These are phyloP conservation scores for Caranx ignobilis DNA, from an alignment of 2,113 vertebrate species.

Conservation along the genomic window DNA sequence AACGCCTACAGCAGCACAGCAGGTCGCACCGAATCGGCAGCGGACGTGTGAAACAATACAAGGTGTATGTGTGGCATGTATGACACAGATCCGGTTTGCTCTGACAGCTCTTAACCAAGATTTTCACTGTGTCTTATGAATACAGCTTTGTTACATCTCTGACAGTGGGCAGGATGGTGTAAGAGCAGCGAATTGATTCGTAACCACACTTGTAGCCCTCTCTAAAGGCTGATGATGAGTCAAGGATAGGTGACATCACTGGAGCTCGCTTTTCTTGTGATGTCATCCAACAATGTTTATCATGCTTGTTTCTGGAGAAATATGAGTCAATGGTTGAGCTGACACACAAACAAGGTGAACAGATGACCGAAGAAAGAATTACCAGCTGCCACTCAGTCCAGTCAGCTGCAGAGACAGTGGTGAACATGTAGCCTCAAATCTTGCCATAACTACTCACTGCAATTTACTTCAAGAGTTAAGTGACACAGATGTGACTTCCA, in stretches of 20 bases:
- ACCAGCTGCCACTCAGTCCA: neutral
- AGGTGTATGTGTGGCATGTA: neutral
- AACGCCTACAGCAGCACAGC: conserved; percentile 10
- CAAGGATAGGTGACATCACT: conserved; percentile 32
- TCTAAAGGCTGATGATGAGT: neutral
- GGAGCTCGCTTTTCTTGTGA: neutral
- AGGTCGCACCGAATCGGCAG: conserved; percentile 9
- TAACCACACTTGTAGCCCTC: neutral
- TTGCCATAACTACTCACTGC: neutral
- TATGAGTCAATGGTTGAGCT: conserved; percentile 16
- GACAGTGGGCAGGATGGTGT: neutral
- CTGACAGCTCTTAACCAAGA: neutral
- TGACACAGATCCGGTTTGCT: neutral
- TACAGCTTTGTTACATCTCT: neutral
- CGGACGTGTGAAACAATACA: neutral
- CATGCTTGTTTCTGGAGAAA: conserved; percentile 3
- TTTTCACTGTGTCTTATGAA: neutral
- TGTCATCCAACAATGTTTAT: neutral
- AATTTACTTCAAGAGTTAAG: neutral
- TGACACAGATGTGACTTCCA: neutral
- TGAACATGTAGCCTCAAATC: neutral
- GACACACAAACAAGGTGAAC: neutral
- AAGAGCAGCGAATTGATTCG: neutral
- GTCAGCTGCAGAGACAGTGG: neutral
- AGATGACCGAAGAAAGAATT: neutral